A percentile compares a stretch with the other conserved stretches of the same genome.
Conservation (phyloP, 2,797 vertebrate genomes). For the Sebastes aleutianus region DNA sequence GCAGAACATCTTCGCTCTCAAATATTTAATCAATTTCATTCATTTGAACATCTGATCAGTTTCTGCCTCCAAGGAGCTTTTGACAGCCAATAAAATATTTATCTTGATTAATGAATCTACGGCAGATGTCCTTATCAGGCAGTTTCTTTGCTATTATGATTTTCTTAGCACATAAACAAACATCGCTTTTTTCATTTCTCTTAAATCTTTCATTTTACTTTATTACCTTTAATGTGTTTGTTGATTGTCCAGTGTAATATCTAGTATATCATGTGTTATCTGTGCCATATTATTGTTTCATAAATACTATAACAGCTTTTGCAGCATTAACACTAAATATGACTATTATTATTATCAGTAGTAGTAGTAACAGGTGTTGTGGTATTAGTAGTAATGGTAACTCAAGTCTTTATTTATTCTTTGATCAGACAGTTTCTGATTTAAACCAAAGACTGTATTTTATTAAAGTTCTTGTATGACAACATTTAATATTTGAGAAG, state of each 20-base stretch:
- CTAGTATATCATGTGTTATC: background rate
- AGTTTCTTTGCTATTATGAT: background rate
- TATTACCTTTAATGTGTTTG: background rate
- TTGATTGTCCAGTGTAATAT: background rate
- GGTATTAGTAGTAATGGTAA: background rate
- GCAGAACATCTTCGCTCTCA: conserved; percentile 12
- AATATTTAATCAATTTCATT: conserved; percentile 22
- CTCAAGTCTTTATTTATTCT: background rate
- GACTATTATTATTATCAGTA: background rate
- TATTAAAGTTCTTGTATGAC: background rate
- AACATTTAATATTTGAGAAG: background rate
- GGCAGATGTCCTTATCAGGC: conserved; percentile 13
- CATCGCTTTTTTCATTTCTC: background rate
- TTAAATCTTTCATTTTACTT: background rate
- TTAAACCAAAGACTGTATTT: background rate
- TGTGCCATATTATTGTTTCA: background rate
- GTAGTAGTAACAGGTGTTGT: background rate
- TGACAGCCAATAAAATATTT: conserved; percentile 13
- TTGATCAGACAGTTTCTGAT: background rate
- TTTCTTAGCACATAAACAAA: background rate
- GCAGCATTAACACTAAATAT: background rate
- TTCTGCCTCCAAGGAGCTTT: conserved; percentile 10
- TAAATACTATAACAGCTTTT: background rate
- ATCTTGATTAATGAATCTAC: conserved; percentile 19
- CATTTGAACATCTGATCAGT: conserved; percentile 3